A percentile compares a stretch with the other conserved stretches of the same genome.
phyloP scores from a whole-genome alignment of 2,888 invertebrate species.

The Pterostichus madidus region DNA sequence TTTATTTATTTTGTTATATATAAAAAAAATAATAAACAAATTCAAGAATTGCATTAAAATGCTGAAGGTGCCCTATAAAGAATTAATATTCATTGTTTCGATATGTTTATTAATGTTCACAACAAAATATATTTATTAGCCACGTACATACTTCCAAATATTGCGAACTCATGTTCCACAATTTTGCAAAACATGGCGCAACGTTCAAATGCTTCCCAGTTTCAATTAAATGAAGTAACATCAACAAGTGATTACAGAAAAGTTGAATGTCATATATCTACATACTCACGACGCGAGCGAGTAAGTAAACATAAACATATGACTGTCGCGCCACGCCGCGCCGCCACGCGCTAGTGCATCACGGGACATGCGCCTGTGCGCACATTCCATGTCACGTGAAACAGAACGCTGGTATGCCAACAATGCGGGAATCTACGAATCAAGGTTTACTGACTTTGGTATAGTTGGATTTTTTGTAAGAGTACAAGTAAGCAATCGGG shows the following conservation, averaged over 20 bases:
- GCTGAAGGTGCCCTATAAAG: no score
- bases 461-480: no score
- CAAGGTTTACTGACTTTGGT: no score
- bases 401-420: background rate
- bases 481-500: no score
- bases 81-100: no score
- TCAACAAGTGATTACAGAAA: background rate
- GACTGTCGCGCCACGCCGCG: slow-evolving; percentile 35
- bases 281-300: background rate
- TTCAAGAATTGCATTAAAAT: no score
- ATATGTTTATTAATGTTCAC: no score
- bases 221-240: background rate
- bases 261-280: slow-evolving; percentile 12
- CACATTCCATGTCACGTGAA: background rate
- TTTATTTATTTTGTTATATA: no score
- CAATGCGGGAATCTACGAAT: slow-evolving; percentile 23
- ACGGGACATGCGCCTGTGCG: background rate
- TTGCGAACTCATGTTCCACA: slow-evolving; percentile 10
- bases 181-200: slow-evolving; percentile 25
- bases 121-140: no score
- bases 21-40: no score
- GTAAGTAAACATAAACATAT: slow-evolving; percentile 35
- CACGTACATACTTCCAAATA: no score
- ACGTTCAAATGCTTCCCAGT: slow-evolving; percentile 3
- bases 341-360: background rate